Evolutionary conservation across 1,140 invertebrate genomes (phyloP).

Genomic region (Drosophila varians): DNA sequence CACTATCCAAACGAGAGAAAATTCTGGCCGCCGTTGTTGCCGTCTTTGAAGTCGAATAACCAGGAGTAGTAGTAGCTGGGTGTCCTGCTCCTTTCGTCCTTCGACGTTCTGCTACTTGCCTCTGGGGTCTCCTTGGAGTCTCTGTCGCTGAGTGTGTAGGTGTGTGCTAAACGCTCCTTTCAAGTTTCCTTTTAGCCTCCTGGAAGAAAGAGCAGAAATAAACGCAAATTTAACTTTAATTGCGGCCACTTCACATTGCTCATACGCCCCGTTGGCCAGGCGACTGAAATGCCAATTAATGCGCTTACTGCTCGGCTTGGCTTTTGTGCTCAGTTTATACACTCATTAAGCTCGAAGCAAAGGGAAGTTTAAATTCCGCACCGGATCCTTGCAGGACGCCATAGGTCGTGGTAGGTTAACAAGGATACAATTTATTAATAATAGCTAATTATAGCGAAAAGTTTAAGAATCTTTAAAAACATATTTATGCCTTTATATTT

Average conservation of each 20-base stretch:
- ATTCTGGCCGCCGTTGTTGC: conserved; percentile 83
- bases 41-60: conserved; percentile 61
- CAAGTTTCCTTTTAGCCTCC: not conserved
- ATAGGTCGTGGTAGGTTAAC: not conserved
- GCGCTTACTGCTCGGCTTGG: conserved; percentile 65
- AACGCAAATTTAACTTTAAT: conserved; percentile 56
- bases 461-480: too few relatives aligned
- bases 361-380: not conserved
- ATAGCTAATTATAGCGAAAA: not conserved
- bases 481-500: too few relatives aligned
- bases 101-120: conserved; percentile 19
- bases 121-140: not conserved
- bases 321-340: conserved; percentile 65
- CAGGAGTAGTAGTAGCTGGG: conserved; percentile 13
- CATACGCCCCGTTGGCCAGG: conserved; percentile 54
- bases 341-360: conserved; percentile 25
- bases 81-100: conserved; percentile 5
- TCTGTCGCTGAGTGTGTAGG: not conserved
- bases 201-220: conserved; percentile 5
- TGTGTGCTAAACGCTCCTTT: not conserved
- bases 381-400: not conserved
- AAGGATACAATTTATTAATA: not conserved
- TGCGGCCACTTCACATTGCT: conserved; percentile 67
- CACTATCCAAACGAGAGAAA: conserved; percentile 81
- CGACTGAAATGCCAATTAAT: conserved; percentile 60